phyloP scores from a whole-genome alignment of 2,797 vertebrate genomes.

The Ciconia nigra region DNA sequence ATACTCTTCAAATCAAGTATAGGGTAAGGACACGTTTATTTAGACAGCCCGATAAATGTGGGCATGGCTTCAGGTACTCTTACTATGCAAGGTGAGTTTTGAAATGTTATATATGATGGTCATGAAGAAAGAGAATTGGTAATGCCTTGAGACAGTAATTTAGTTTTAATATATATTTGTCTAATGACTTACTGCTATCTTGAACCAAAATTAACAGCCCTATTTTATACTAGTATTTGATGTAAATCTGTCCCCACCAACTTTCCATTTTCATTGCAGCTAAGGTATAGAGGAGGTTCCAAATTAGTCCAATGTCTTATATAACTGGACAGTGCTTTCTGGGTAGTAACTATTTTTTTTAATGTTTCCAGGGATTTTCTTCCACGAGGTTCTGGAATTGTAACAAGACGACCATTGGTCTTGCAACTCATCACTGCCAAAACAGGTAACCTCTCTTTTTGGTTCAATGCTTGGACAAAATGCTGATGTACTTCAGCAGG shows the following conservation, averaged over 20 bases:
- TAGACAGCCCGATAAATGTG: neutral
- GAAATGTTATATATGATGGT: neutral
- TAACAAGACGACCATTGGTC: constrained; percentile 77
- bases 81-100: neutral
- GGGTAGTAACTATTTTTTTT: neutral
- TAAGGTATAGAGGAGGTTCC: neutral
- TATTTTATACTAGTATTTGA: neutral
- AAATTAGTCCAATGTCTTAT: neutral
- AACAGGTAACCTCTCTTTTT: constrained; percentile 70
- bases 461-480: neutral
- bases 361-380: constrained; percentile 75
- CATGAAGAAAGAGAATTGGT: neutral
- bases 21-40: neutral
- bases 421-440: constrained; percentile 78
- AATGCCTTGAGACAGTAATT: neutral
- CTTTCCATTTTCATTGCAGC: neutral
- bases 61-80: neutral
- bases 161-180: neutral
- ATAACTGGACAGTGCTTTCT: neutral
- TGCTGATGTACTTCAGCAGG: neutral
- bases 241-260: neutral
- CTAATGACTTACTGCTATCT: neutral
- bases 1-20: neutral
- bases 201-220: neutral
- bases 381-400: constrained; percentile 79